These are phyloP conservation scores for Phanerotoma sp. DNA, from an alignment of 2,888 invertebrate genomes.

Conservation along the genomic window DNA sequence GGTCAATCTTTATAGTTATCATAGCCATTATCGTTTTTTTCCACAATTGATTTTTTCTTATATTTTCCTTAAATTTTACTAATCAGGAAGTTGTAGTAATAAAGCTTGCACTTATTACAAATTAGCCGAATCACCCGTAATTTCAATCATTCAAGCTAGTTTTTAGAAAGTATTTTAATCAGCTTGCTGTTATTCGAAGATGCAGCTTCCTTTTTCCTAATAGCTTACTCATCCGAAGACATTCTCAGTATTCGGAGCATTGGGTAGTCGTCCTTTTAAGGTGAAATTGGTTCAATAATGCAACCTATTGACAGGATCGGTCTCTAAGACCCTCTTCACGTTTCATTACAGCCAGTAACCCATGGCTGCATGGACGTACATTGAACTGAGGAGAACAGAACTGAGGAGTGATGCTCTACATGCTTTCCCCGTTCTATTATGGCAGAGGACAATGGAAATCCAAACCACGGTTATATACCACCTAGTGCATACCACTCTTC, in stretches of 20 bases:
- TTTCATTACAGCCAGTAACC: conserved; percentile 20
- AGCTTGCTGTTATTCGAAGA: no score
- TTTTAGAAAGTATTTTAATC: no score
- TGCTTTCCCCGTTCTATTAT: conserved; percentile 16
- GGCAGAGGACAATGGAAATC: conserved; percentile 28
- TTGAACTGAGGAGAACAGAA: neutral
- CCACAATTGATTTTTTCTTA: no score
- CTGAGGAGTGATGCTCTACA: conserved; percentile 10
- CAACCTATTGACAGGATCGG: conserved; percentile 25
- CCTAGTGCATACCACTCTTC: conserved; percentile 39
- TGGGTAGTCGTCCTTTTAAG: neutral
- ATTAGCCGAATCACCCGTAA: no score
- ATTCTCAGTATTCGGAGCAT: conserved; percentile 1
- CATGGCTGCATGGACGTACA: conserved; percentile 7
- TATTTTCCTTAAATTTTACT: no score
- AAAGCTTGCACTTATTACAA: no score
- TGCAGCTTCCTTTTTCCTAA: no score
- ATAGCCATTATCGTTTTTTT: no score
- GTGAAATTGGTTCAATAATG: conserved; percentile 23
- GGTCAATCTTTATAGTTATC: no score
- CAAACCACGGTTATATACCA: conserved; percentile 31
- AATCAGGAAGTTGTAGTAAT: no score
- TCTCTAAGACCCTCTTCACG: conserved; percentile 27
- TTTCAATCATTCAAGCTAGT: no score
- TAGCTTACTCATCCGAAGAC: no score